Conservation (phyloP, 1,140 invertebrate species). For the Atta texana region DNA sequence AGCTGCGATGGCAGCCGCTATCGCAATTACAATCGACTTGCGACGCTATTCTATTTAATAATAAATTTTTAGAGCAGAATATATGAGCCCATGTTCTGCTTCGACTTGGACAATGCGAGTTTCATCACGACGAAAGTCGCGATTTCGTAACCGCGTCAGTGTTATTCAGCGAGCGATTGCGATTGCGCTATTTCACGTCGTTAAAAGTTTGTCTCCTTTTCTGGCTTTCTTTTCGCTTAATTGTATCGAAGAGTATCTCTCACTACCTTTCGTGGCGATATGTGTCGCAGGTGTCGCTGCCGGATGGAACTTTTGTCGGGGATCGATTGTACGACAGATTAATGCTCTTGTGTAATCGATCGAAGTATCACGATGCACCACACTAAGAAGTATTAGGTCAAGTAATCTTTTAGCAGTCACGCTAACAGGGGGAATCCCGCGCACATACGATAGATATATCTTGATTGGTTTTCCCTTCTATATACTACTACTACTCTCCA, state of each 20-base stretch:
- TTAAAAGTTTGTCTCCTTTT: slow-evolving; percentile 40
- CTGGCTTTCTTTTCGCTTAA: slow-evolving; percentile 22
- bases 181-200: slow-evolving; percentile 26
- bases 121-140: slow-evolving; percentile 27
- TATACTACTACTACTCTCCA: slow-evolving; percentile 46
- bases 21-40: slow-evolving; percentile 17
- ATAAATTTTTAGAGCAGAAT: background rate
- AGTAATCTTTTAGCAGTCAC: slow-evolving; percentile 79
- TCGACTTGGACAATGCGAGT: slow-evolving; percentile 12
- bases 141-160: slow-evolving; percentile 26
- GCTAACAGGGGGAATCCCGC: slow-evolving; percentile 60
- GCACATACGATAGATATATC: slow-evolving; percentile 74
- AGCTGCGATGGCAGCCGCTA: slow-evolving; percentile 13
- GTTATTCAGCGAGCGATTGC: slow-evolving; percentile 47
- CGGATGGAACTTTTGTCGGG: background rate
- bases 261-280: slow-evolving; percentile 10
- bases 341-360: slow-evolving; percentile 71
- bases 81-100: background rate
- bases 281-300: slow-evolving; percentile 55
- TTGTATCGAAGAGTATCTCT: slow-evolving; percentile 26
- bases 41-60: background rate
- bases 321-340: slow-evolving; percentile 69
- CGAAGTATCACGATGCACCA: slow-evolving; percentile 60
- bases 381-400: slow-evolving; percentile 73
- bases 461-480: slow-evolving; percentile 80